Percentiles rank a stretch among this genome's conserved stretches.
These are phyloP conservation scores for Cremastobaeus sp. DNA, from an alignment of 2,888 invertebrate species.

Conservation along the genomic window DNA sequence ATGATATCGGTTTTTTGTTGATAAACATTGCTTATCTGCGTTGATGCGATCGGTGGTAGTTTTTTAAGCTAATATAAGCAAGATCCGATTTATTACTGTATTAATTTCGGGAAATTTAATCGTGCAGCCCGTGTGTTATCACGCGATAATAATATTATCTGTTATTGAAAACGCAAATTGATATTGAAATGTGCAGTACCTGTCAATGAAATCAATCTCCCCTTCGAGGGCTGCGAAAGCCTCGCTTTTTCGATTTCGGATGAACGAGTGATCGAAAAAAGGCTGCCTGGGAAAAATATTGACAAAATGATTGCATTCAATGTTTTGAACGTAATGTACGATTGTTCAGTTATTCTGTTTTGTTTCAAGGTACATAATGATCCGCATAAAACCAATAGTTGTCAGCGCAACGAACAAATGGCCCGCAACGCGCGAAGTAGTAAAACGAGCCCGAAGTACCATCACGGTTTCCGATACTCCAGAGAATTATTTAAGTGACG, in stretches of 20 bases:
- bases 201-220: neutral
- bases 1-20: too few species aligned
- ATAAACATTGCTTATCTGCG: too few species aligned
- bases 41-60: too few species aligned
- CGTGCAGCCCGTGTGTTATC: neutral
- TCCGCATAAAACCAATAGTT: constrained; percentile 43
- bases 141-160: constrained; percentile 1
- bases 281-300: too few species aligned
- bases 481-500: constrained; percentile 43
- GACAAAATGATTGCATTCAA: neutral
- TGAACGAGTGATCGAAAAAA: too few species aligned
- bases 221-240: too few species aligned
- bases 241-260: too few species aligned
- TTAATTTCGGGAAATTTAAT: neutral
- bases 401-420: constrained; percentile 45
- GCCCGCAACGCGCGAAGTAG: constrained; percentile 26
- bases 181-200: constrained; percentile 2
- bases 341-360: too few species aligned
- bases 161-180: constrained; percentile 3
- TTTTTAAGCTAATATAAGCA: too few species aligned
- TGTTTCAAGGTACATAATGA: constrained; percentile 9
- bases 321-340: too few species aligned
- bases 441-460: constrained; percentile 42
- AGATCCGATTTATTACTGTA: neutral
- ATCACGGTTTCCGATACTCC: constrained; percentile 43